Evolutionary conservation across 2,888 invertebrate genomes (phyloP), one percentile per base, ranked within the genome.

Genomic region (Molorchus minor): DNA sequence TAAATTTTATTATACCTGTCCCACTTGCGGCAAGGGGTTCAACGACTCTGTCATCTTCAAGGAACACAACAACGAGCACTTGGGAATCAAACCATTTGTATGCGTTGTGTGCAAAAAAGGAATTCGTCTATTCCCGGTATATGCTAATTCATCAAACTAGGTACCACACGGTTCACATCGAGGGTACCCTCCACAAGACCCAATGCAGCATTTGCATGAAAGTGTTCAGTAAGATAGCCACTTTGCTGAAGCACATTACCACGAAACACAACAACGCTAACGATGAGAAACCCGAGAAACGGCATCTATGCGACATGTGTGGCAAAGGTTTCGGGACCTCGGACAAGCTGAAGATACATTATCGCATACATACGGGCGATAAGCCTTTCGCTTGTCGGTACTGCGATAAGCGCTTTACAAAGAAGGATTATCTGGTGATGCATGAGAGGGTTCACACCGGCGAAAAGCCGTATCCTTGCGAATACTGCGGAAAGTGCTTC

Each of bases 21-120:
- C 80, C 10, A 77, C 77, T 1, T 85, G 84, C 60, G 84, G 84
- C 0, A 84, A 84, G 66, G 82, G 81, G 0, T 85, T 80, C 64
- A 80, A 82, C 1, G 79, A 78, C n/a, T 73, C 76, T 7, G 79
- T 81, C 8, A 81, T 82, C 44, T 75, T 82, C 33, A 75, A 79
- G 40, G 75, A 81, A 29, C 84, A 84, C 58, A 74, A 79, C 38
- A 73, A 77, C 46, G 73, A 75, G 53, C 84, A 84, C 61, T 77
- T 81, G 47, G 72, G 75, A 0, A 82, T 82, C 2, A 72, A 76
- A 61, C 74, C 79, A 13, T 82, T 80, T 56, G 66, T 75, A 5
- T 84, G 84, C 62, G 64, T 79, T 0, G 80, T 82, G 58, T 84
- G 84, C 64, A 77, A 79, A 35, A 72, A 77, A 15, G n/a, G 72